Evolutionary conservation across 64 coral and sea anemone species (phyloP).

Genomic region (Montipora foliosa): DNA sequence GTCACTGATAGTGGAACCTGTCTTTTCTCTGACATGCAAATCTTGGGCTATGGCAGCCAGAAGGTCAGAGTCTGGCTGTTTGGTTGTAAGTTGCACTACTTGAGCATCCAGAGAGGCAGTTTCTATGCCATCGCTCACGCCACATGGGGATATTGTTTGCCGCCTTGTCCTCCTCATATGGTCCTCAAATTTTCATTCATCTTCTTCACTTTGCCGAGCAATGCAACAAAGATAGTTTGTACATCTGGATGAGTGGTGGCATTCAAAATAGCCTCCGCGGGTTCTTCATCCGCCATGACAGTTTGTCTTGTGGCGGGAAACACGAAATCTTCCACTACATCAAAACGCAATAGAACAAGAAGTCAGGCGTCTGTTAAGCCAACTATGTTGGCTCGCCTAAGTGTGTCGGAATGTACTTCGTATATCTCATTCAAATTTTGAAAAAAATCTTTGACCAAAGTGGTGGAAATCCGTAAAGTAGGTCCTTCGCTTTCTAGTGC

Average conservation of each 20-base stretch:
- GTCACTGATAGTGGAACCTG: not conserved
- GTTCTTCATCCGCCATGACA: too few species aligned
- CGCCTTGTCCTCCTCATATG: not conserved
- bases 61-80: not conserved
- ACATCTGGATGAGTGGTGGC: too few species aligned
- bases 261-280: too few species aligned
- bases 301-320: too few species aligned
- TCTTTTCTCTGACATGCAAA: constrained; percentile 48
- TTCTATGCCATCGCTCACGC: too few species aligned
- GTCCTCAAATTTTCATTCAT: not conserved
- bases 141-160: too few species aligned
- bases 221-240: not conserved
- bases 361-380: not conserved
- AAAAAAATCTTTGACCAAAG: not conserved
- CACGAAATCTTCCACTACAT: too few species aligned
- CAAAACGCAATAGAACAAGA: too few species aligned
- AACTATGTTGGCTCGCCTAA: not conserved
- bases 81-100: not conserved
- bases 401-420: not conserved
- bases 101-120: too few species aligned
- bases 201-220: constrained; percentile 5
- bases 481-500: too few species aligned
- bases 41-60: constrained; percentile 22
- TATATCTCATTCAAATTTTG: not conserved
- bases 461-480: not conserved